Conservation (phyloP, 2,888 invertebrate species). For the Pegoplata infirma region DNA sequence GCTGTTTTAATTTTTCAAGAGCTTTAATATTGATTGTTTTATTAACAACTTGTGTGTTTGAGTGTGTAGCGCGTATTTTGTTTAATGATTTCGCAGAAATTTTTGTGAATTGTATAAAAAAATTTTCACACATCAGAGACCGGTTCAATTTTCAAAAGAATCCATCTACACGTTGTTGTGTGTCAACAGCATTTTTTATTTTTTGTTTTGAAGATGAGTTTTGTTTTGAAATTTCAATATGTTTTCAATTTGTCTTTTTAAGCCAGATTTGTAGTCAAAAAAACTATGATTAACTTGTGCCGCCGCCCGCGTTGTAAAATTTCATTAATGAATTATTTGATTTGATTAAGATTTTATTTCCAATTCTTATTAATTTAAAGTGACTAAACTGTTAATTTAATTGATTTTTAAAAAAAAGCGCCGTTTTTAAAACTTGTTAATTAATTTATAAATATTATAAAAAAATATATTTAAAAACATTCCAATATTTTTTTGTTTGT, state of each 20-base stretch:
- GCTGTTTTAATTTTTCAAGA: conserved; percentile 21
- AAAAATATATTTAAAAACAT: not conserved
- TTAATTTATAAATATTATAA: conserved; percentile 8
- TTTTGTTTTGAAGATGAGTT: conserved; percentile 18
- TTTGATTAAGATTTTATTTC: not conserved
- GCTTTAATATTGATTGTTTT: conserved; percentile 46
- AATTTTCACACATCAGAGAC: conserved; percentile 47
- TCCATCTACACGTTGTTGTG: conserved; percentile 40
- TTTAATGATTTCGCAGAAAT: conserved; percentile 68
- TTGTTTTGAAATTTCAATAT: conserved; percentile 29
- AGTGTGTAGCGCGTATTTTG: conserved; percentile 59
- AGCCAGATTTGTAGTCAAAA: not conserved
- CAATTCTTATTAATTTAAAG: conserved; percentile 9
- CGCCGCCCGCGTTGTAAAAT: no score
- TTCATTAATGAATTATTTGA: not conserved
- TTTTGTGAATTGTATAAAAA: conserved; percentile 52
- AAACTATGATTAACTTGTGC: conserved; percentile 8
- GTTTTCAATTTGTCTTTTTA: not conserved
- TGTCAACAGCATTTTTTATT: conserved; percentile 33
- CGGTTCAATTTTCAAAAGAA: conserved; percentile 56
- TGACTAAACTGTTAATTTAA: conserved; percentile 7
- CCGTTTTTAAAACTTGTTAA: conserved; percentile 2
- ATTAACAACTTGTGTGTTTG: conserved; percentile 17
- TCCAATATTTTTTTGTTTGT: no score
- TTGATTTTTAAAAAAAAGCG: not conserved